Percentiles rank a stretch among this genome's conserved stretches.
These are phyloP conservation scores for Venturia canescens DNA, from an alignment of 1,140 invertebrate genomes.

Conservation along the genomic window DNA sequence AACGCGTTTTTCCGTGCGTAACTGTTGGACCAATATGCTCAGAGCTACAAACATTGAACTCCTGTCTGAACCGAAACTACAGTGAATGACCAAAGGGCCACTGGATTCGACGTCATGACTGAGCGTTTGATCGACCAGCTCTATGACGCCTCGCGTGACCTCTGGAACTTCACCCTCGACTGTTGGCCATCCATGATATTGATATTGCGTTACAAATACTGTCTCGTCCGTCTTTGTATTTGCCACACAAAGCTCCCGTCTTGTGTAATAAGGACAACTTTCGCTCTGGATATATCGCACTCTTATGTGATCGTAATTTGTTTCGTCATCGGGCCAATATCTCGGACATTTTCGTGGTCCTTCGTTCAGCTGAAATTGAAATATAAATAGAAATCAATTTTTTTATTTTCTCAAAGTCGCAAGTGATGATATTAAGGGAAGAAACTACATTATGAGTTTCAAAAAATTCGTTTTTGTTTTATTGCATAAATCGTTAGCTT, in stretches of 20 bases:
- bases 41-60: slow-evolving; percentile 93
- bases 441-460: no score
- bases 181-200: slow-evolving; percentile 93
- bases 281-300: slow-evolving; percentile 92
- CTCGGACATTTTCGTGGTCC: slow-evolving; percentile 88
- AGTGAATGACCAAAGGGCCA: slow-evolving; percentile 87
- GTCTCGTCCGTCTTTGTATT: slow-evolving; percentile 85
- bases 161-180: slow-evolving; percentile 91
- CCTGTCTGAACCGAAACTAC: slow-evolving; percentile 90
- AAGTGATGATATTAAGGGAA: no score
- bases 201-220: slow-evolving; percentile 87
- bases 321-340: slow-evolving; percentile 95
- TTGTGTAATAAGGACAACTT: slow-evolving; percentile 91
- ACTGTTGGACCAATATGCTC: slow-evolving; percentile 89
- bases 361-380: slow-evolving; percentile 80
- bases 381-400: background rate
- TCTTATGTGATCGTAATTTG: slow-evolving; percentile 88
- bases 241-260: slow-evolving; percentile 88
- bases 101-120: slow-evolving; percentile 76
- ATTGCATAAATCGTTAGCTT: no score
- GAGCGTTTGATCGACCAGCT: slow-evolving; percentile 85
- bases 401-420: no score
- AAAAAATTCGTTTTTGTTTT: no score
- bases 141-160: slow-evolving; percentile 89
- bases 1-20: slow-evolving; percentile 88